Evolutionary conservation across 2,888 invertebrate species (phyloP).

Genomic region (Perithous albicinctus): DNA sequence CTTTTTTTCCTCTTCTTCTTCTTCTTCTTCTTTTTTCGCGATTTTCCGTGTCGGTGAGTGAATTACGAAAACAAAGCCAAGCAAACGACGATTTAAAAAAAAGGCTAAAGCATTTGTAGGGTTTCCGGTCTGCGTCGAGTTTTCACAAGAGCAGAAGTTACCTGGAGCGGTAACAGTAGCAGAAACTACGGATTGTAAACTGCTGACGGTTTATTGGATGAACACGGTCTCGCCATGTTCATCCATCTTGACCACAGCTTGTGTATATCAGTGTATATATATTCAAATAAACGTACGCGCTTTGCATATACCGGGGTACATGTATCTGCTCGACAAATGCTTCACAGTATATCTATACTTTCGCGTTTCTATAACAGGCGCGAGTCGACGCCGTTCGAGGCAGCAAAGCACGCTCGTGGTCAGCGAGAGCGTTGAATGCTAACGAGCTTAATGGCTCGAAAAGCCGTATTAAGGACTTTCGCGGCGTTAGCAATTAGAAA

Average conservation of each 20-base stretch:
- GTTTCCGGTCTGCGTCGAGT: slow-evolving; percentile 16
- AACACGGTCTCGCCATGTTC: slow-evolving; percentile 14
- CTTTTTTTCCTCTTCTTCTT: background rate
- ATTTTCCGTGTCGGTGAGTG: background rate
- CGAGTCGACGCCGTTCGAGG: slow-evolving; percentile 4
- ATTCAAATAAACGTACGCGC: slow-evolving; percentile 8
- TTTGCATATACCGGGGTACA: background rate
- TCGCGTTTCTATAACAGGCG: slow-evolving; percentile 37
- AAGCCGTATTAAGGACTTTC: slow-evolving; percentile 62
- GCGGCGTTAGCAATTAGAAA: slow-evolving; percentile 56
- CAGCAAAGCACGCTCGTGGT: slow-evolving; percentile 40
- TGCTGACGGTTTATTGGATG: slow-evolving; percentile 47
- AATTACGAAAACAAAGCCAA: slow-evolving; percentile 13
- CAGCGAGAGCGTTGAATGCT: slow-evolving; percentile 53
- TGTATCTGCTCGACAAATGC: background rate
- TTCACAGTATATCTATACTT: slow-evolving; percentile 9
- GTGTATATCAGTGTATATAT: slow-evolving; percentile 15
- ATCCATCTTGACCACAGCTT: slow-evolving; percentile 31
- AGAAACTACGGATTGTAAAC: slow-evolving; percentile 35
- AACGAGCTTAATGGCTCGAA: slow-evolving; percentile 61
- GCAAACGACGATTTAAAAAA: slow-evolving; percentile 27
- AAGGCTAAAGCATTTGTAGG: background rate
- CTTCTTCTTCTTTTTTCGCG: background rate
- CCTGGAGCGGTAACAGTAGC: background rate
- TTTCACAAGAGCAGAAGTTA: background rate